Conservation (phyloP, 2,113 vertebrate genomes). For the Thryonomys swinderianus region DNA sequence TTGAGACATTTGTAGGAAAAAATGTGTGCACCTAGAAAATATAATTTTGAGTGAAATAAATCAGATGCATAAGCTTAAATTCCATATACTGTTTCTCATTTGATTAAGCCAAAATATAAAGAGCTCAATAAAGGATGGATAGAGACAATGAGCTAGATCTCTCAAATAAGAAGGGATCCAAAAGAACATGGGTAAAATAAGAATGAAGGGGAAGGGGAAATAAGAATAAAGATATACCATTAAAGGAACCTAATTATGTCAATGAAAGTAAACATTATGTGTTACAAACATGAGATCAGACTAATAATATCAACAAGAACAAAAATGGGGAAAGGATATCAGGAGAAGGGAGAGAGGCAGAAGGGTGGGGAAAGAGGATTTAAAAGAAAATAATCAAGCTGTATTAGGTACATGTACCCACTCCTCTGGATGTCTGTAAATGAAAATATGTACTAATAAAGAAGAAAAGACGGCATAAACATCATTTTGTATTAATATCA, state of each 20-base stretch:
- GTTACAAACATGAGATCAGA: background rate
- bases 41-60: background rate
- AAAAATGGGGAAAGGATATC: background rate
- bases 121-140: background rate
- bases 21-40: background rate
- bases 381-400: background rate
- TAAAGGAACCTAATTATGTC: background rate
- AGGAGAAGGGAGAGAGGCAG: background rate
- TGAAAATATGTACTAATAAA: background rate
- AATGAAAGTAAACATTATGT: background rate
- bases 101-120: background rate
- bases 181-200: background rate
- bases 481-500: slow-evolving; percentile 3
- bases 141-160: background rate
- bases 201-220: background rate
- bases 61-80: background rate
- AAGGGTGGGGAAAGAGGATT: too few relatives aligned
- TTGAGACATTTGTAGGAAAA: background rate
- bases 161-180: background rate
- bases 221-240: background rate
- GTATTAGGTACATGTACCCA: background rate
- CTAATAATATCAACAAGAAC: background rate
- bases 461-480: slow-evolving; percentile 26
- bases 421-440: background rate
- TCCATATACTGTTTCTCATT: background rate